Evolutionary conservation across 2,888 invertebrate species (phyloP).

Genomic region (Deilephila elpenor): DNA sequence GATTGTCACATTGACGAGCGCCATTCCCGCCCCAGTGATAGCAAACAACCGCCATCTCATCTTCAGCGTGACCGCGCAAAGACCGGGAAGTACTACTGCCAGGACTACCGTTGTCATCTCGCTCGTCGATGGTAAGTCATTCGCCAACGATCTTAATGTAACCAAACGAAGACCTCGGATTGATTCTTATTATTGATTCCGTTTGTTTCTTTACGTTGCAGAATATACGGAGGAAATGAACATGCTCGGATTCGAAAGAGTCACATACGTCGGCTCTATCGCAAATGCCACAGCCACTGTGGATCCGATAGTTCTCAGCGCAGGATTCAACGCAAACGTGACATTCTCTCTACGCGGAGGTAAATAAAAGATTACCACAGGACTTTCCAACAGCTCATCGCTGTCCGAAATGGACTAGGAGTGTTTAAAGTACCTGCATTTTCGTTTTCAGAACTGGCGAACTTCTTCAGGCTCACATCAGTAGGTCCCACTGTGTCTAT

Average conservation of each 20-base stretch:
- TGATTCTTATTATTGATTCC: no score
- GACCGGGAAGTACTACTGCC: slow-evolving; percentile 34
- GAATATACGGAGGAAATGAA: slow-evolving; percentile 32
- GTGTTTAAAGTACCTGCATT: neutral
- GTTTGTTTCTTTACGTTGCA: no score
- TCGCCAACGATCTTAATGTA: neutral
- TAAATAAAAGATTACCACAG: slow-evolving; percentile 31
- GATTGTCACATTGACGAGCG: slow-evolving; percentile 24
- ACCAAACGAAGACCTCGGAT: no score
- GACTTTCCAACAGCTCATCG: no score
- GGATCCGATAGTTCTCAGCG: slow-evolving; percentile 42
- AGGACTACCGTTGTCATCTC: slow-evolving; percentile 44
- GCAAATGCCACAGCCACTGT: slow-evolving; percentile 35
- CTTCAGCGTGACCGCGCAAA: slow-evolving; percentile 41
- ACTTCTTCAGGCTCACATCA: slow-evolving; percentile 31
- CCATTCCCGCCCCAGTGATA: slow-evolving; percentile 33
- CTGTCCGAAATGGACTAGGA: no score
- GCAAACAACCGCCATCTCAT: slow-evolving; percentile 43
- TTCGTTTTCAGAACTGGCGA: slow-evolving; percentile 36
- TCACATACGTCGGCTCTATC: slow-evolving; percentile 46
- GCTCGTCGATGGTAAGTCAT: slow-evolving; percentile 28
- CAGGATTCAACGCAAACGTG: slow-evolving; percentile 44
- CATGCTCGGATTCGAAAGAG: slow-evolving; percentile 44
- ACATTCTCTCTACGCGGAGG: slow-evolving; percentile 46
- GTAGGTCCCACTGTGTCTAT: slow-evolving; percentile 37